Evolutionary conservation across 1,140 invertebrate species (phyloP).

Genomic region (Conus ventricosus): DNA sequence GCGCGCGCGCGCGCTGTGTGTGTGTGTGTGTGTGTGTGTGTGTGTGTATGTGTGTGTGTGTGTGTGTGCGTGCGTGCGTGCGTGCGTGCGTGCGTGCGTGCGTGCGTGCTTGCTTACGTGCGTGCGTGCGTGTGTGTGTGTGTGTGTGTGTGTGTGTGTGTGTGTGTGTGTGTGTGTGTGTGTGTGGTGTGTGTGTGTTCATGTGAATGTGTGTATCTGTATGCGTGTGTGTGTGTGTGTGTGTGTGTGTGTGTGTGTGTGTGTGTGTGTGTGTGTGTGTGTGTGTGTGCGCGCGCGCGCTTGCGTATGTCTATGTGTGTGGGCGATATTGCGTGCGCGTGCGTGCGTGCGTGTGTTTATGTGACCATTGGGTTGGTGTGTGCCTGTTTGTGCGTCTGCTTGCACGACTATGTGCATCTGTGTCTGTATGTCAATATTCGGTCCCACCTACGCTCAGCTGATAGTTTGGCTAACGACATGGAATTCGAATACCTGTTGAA

Average conservation of each 20-base stretch:
- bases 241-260: background rate
- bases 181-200: background rate
- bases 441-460: no score
- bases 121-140: background rate
- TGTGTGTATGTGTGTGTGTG: no score
- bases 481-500: no score
- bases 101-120: background rate
- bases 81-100: no score
- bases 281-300: background rate
- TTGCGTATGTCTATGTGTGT: background rate
- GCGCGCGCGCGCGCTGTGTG: no score
- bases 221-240: background rate
- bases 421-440: background rate
- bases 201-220: background rate
- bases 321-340: background rate
- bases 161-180: slow-evolving; percentile 2
- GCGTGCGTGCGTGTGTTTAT: background rate
- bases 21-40: slow-evolving; percentile 2
- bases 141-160: background rate
- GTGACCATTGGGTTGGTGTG: background rate
- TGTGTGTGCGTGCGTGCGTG: no score
- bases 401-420: background rate
- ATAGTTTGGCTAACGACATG: no score
- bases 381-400: background rate
- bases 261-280: background rate